A percentile compares a stretch with the other conserved stretches of the same genome.
phyloP scores from a whole-genome alignment of 2,113 vertebrate genomes.

The Pelmatolapia mariae region DNA sequence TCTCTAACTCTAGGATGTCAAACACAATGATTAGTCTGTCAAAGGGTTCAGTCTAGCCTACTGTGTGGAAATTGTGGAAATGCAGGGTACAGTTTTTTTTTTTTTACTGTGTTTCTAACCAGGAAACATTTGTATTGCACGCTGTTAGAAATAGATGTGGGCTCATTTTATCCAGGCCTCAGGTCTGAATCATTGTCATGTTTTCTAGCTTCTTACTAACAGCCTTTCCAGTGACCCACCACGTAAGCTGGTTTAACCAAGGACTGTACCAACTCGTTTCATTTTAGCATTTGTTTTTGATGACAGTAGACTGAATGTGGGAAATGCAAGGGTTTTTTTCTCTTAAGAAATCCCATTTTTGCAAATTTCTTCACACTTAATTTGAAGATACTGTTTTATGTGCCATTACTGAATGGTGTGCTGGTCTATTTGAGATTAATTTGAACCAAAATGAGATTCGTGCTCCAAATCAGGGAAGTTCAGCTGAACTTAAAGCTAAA shows the following conservation, averaged over 20 bases:
- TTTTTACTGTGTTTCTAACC: background rate
- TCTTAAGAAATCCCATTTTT: background rate
- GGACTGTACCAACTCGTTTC: background rate
- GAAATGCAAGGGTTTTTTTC: fast-evolving
- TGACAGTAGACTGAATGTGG: background rate
- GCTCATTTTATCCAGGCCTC: background rate
- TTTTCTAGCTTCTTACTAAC: background rate
- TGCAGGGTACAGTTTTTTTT: background rate
- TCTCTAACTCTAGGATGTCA: background rate
- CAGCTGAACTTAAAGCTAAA: background rate
- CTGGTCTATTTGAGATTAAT: background rate
- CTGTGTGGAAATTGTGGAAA: background rate
- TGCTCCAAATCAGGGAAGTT: background rate
- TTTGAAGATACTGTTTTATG: background rate
- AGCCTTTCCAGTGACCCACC: background rate
- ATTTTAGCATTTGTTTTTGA: background rate
- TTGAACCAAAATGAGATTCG: background rate
- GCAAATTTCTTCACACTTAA: background rate
- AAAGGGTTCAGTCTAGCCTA: background rate
- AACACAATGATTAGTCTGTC: background rate
- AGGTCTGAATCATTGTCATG: background rate
- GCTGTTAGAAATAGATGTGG: background rate
- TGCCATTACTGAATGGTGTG: background rate
- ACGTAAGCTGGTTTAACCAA: background rate
- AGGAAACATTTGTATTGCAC: background rate